These are phyloP conservation scores for Muscicapa adusta DNA, from an alignment of 2,113 vertebrate genomes.

Conservation along the genomic window DNA sequence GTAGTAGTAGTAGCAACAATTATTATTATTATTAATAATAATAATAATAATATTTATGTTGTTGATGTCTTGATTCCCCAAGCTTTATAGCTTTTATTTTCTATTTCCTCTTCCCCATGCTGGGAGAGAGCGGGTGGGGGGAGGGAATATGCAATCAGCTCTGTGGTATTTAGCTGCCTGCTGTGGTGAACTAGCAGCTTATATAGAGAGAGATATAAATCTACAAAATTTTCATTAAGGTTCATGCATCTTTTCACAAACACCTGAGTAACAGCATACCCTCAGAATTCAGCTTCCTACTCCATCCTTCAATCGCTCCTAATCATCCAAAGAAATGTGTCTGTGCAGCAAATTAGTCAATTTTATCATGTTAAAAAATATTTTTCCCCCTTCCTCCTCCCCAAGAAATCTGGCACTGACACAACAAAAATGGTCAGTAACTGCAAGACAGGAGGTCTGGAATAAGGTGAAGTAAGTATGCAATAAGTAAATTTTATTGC, in stretches of 20 bases:
- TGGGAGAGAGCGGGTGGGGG: fast-evolving
- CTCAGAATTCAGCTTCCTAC: neutral
- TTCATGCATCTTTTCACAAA: neutral
- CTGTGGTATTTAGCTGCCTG: neutral
- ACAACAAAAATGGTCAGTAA: neutral
- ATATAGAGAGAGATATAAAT: neutral
- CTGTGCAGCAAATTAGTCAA: neutral
- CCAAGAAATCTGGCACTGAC: neutral
- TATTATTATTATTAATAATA: no score
- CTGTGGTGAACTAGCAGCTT: neutral
- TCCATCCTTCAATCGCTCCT: neutral
- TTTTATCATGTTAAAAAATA: neutral
- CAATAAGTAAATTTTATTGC: neutral
- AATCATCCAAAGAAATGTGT: neutral
- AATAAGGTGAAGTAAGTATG: neutral
- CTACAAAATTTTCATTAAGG: neutral
- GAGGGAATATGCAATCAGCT: neutral
- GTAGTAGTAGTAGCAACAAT: neutral
- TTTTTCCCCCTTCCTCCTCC: neutral
- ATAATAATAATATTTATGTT: neutral
- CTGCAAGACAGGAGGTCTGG: neutral
- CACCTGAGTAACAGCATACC: neutral
- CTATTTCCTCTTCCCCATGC: neutral
- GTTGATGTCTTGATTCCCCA: neutral
- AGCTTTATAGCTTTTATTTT: neutral